Conservation (phyloP, 2,888 invertebrate species). For the Cyaniris semiargus region DNA sequence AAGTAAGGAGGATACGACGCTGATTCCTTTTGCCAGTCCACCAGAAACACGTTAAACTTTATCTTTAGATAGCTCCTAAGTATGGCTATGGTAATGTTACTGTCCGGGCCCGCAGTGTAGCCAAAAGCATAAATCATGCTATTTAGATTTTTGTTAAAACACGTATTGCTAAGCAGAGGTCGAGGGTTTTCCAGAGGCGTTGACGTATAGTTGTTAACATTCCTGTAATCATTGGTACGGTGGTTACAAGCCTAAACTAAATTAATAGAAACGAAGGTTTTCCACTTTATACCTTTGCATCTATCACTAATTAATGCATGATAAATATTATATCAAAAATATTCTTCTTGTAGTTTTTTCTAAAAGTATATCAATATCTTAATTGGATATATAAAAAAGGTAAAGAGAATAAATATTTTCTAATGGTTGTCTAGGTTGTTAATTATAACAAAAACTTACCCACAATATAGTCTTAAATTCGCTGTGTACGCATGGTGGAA, state of each 20-base stretch:
- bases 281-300: no score
- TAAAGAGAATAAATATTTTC: not conserved
- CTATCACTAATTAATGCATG: no score
- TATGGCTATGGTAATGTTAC: not conserved
- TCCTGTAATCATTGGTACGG: not conserved
- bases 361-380: no score
- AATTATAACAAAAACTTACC: conserved; percentile 24
- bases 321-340: no score
- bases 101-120: not conserved
- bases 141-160: not conserved
- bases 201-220: not conserved
- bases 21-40: not conserved
- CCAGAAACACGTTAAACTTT: not conserved
- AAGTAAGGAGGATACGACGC: not conserved
- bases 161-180: not conserved
- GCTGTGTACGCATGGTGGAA: conserved; percentile 28
- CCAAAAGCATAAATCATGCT: not conserved
- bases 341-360: no score
- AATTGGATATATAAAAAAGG: not conserved
- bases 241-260: no score
- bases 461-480: conserved; percentile 33
- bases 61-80: not conserved
- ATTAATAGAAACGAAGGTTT: no score
- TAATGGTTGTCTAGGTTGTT: not conserved
- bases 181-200: not conserved